These are phyloP conservation scores for Microplitis manilae DNA, from an alignment of 2,888 invertebrate genomes.

Conservation along the genomic window DNA sequence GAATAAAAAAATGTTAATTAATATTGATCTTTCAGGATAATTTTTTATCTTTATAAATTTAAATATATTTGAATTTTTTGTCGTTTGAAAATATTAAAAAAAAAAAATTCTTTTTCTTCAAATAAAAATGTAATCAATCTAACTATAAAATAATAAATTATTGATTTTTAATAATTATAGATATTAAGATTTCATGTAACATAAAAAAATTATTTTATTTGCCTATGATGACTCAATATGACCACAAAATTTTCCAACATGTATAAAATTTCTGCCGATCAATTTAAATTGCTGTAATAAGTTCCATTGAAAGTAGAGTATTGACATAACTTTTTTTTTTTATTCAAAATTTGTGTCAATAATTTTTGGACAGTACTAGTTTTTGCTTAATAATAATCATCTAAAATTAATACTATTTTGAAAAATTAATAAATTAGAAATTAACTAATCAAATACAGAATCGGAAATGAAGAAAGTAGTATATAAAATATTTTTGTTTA, in stretches of 20 bases:
- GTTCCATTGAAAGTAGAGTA: background rate
- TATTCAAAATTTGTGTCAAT: background rate
- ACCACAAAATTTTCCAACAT: background rate
- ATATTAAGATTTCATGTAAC: background rate
- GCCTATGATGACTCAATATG: background rate
- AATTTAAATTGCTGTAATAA: background rate
- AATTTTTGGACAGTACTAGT: background rate
- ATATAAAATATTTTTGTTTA: background rate
- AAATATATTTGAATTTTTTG: too few species aligned
- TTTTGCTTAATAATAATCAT: background rate
- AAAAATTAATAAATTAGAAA: background rate
- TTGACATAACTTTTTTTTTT: background rate
- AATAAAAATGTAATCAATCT: background rate
- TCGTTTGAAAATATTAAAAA: too few species aligned
- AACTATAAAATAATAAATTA: background rate
- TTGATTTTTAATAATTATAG: background rate
- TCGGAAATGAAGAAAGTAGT: background rate
- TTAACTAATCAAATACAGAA: background rate
- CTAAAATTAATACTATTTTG: background rate
- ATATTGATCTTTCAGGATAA: too few species aligned
- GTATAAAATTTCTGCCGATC: background rate
- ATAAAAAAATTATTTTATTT: background rate
- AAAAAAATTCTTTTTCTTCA: background rate
- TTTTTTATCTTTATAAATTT: too few species aligned
- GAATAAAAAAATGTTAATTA: too few species aligned